Percentiles rank a stretch among this genome's conserved stretches.
phyloP scores from a whole-genome alignment of 2,113 vertebrate species.

The Mellivora capensis region DNA sequence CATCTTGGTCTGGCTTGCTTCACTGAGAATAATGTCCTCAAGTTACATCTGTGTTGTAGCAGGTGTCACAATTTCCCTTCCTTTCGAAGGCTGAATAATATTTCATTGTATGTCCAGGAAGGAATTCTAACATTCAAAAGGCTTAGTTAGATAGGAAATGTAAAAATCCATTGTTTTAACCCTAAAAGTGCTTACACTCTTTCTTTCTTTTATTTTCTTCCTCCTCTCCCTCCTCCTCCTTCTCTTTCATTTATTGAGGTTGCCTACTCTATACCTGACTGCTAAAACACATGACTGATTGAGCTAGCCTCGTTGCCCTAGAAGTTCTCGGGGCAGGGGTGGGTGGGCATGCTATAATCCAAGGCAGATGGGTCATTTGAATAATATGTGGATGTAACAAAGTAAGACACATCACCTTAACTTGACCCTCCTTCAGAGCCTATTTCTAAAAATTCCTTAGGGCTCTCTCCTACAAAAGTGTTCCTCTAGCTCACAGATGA shows the following conservation, averaged over 20 bases:
- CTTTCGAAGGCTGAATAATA: constrained; percentile 4
- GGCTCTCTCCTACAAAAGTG: neutral
- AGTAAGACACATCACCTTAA: neutral
- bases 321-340: neutral
- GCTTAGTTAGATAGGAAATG: neutral
- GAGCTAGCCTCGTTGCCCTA: neutral
- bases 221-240: no score
- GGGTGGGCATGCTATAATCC: neutral
- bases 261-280: neutral
- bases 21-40: neutral
- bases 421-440: neutral
- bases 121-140: neutral
- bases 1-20: neutral
- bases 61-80: neutral
- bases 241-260: neutral
- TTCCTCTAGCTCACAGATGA: neutral
- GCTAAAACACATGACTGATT: neutral
- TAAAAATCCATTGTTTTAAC: neutral
- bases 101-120: neutral
- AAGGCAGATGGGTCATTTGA: neutral
- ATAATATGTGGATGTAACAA: neutral
- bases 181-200: neutral
- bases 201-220: neutral
- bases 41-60: neutral
- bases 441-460: neutral